Conservation (phyloP, 92 coral and sea anemone species). For the Nematostella vectensis region DNA sequence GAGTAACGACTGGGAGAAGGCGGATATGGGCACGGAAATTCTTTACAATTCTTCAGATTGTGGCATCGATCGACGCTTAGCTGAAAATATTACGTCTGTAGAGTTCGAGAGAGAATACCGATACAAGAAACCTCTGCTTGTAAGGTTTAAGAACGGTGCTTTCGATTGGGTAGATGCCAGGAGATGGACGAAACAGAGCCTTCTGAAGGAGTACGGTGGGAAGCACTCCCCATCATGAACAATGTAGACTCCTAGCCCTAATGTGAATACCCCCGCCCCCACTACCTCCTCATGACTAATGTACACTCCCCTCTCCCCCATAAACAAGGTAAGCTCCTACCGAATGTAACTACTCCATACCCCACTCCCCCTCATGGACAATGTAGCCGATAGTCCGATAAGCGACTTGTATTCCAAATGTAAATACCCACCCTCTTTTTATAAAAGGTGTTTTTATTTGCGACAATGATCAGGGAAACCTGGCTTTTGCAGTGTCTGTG, state of each 20-base stretch:
- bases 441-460: no score
- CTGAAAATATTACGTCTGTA: slow-evolving; percentile 24
- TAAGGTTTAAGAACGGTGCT: slow-evolving; percentile 42
- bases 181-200: slow-evolving; percentile 43
- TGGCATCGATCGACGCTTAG: slow-evolving; percentile 35
- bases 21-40: slow-evolving; percentile 21
- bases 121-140: slow-evolving; percentile 38
- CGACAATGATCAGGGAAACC: no score
- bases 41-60: slow-evolving; percentile 27
- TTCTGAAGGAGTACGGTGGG: slow-evolving; percentile 29
- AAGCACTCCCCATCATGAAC: no score
- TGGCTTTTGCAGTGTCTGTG: no score
- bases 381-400: no score
- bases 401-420: no score
- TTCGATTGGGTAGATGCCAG: slow-evolving; percentile 41
- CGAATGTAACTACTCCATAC: no score
- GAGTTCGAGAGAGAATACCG: slow-evolving; percentile 41
- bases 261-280: not conserved
- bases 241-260: not conserved
- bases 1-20: slow-evolving; percentile 45
- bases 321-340: no score
- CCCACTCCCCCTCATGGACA: no score
- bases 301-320: not conserved
- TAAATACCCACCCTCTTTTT: no score
- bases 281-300: no score